These are phyloP conservation scores for Simalia tracyae DNA, from an alignment of 2,797 vertebrate species.

Conservation along the genomic window DNA sequence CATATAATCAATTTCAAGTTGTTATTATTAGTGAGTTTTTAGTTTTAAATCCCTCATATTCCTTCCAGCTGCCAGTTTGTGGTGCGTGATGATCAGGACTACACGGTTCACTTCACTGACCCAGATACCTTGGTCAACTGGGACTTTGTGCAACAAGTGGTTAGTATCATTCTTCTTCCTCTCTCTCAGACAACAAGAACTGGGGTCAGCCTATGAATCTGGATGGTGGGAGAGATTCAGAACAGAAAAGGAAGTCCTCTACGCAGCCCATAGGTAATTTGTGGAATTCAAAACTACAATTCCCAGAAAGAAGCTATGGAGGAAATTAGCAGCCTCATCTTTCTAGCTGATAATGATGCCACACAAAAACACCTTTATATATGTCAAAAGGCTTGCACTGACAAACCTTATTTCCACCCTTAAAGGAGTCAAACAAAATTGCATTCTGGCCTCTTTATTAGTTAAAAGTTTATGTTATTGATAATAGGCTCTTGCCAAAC, in stretches of 20 bases:
- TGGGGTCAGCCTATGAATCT: neutral
- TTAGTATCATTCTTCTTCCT: conserved; percentile 71
- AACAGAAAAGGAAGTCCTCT: neutral
- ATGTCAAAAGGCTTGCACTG: neutral
- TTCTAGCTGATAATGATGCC: neutral
- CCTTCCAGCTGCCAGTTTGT: conserved; percentile 94
- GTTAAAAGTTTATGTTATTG: neutral
- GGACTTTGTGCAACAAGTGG: conserved; percentile 99
- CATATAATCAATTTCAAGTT: conserved; percentile 8
- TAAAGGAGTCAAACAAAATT: neutral
- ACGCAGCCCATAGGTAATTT: neutral
- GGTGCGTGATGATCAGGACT: conserved; percentile 96
- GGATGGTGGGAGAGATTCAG: neutral
- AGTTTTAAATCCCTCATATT: conserved; percentile 45
- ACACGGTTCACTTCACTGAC: conserved; percentile 95
- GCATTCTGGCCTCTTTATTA: neutral
- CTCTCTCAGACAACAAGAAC: neutral
- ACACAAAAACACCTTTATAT: neutral
- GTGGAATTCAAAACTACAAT: neutral
- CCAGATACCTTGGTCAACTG: conserved; percentile 98
- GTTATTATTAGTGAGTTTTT: conserved; percentile 56
- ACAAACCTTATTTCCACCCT: neutral
- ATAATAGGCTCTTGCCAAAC: neutral
- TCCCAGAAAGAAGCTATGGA: neutral
- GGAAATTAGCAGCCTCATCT: neutral